Conservation (phyloP, 2,797 vertebrate species). For the Luscinia megarhynchos region DNA sequence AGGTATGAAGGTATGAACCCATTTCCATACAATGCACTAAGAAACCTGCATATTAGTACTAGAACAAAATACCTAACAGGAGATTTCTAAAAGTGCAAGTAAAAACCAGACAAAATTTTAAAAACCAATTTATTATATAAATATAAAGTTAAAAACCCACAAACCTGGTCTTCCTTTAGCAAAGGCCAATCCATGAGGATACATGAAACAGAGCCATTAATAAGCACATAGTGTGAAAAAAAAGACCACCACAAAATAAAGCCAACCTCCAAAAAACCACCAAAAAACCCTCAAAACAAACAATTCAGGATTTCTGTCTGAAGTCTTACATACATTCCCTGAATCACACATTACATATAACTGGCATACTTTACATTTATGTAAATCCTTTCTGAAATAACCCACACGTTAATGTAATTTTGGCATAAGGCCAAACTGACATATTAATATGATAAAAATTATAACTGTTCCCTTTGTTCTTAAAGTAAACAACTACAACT, state of each 20-base stretch:
- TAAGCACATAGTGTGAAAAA: background rate
- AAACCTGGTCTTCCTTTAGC: background rate
- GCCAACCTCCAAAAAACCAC: background rate
- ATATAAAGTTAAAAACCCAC: background rate
- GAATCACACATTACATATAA: background rate
- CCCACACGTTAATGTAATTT: background rate
- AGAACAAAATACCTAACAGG: background rate
- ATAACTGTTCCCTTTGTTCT: background rate
- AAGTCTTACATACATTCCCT: background rate
- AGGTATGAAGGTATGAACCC: background rate
- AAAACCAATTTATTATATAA: background rate
- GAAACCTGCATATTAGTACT: background rate
- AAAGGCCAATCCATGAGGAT: background rate
- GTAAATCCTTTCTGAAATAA: background rate
- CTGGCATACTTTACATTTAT: background rate
- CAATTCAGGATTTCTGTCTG: background rate
- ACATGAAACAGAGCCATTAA: background rate
- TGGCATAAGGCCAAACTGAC: background rate
- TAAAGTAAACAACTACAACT: background rate
- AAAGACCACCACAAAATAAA: background rate
- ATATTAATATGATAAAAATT: background rate
- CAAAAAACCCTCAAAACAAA: background rate
- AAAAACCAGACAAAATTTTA: background rate
- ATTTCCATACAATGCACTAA: background rate
- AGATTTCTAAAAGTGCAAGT: background rate